These are phyloP conservation scores for Drosophila orena DNA, from an alignment of 1,140 invertebrate species.

Conservation along the genomic window DNA sequence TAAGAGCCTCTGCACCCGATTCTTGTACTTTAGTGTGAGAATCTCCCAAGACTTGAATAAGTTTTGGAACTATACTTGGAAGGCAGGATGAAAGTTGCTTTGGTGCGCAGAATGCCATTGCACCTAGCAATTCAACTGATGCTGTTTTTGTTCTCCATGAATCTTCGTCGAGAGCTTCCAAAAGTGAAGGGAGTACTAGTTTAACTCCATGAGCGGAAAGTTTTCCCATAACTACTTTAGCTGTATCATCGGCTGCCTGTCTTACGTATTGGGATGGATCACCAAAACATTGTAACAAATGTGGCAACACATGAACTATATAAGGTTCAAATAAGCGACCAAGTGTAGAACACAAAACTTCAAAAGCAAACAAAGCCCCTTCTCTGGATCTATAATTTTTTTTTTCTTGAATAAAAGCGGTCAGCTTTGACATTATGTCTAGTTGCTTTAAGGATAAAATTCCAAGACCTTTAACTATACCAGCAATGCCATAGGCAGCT, in stretches of 20 bases:
- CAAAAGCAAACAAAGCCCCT: slow-evolving; percentile 98
- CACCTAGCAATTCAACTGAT: slow-evolving; percentile 97
- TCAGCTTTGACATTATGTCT: slow-evolving; percentile 97
- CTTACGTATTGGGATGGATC: slow-evolving; percentile 96
- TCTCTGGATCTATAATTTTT: slow-evolving; percentile 97
- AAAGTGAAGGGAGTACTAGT: slow-evolving; percentile 95
- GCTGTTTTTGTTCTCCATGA: slow-evolving; percentile 99
- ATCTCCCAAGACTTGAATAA: slow-evolving; percentile 98
- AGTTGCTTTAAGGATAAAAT: slow-evolving; percentile 97
- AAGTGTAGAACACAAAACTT: slow-evolving; percentile 97
- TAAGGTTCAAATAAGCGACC: slow-evolving; percentile 99
- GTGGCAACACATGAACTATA: slow-evolving; percentile 98
- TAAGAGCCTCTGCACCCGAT: slow-evolving; percentile 96
- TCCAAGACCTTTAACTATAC: slow-evolving; percentile 97
- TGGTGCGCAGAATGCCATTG: slow-evolving; percentile 99
- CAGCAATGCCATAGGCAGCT: slow-evolving; percentile 95
- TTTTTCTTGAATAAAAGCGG: slow-evolving; percentile 97
- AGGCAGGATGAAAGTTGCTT: slow-evolving; percentile 99
- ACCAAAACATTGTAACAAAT: slow-evolving; percentile 97
- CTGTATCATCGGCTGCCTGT: slow-evolving; percentile 96
- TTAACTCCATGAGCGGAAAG: slow-evolving; percentile 98
- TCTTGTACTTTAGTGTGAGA: slow-evolving; percentile 99
- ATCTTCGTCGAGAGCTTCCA: slow-evolving; percentile 97
- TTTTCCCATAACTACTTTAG: slow-evolving; percentile 98
- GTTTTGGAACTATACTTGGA: slow-evolving; percentile 98